phyloP scores from a whole-genome alignment of 2,113 vertebrate species.

The Bagarius yarrelli region DNA sequence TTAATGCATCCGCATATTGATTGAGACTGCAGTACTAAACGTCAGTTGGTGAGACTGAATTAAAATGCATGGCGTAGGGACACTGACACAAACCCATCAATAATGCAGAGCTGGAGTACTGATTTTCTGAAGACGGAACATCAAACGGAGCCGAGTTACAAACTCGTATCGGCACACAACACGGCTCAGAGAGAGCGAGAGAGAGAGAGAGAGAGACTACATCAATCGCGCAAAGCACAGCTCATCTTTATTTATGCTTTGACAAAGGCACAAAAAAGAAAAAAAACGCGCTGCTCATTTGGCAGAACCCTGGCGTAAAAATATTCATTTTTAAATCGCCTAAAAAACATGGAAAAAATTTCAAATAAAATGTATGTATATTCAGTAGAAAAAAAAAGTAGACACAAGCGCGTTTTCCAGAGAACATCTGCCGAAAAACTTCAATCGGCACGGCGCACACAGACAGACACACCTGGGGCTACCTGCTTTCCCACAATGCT shows the following conservation, averaged over 20 bases:
- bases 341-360: not conserved
- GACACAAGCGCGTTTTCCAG: not conserved
- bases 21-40: not conserved
- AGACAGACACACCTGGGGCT: constrained; percentile 48
- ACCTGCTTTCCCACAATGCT: constrained; percentile 67
- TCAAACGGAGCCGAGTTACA: constrained; percentile 13
- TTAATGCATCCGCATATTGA: not conserved
- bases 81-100: constrained; percentile 21
- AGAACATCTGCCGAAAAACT: not conserved
- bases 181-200: not conserved
- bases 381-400: not conserved
- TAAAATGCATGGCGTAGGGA: constrained; percentile 21
- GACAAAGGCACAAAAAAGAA: not conserved
- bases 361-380: not conserved
- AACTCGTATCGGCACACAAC: constrained; percentile 20
- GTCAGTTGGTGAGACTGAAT: constrained; percentile 10
- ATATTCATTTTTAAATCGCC: not conserved
- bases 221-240: not conserved
- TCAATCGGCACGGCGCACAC: not conserved
- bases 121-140: constrained; percentile 46
- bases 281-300: not conserved
- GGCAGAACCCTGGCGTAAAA: not conserved
- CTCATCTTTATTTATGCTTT: constrained; percentile 13
- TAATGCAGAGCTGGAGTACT: constrained; percentile 35
- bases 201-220: not conserved